Base-by-base conservation (phyloP, 2,888 invertebrate genomes). In the Ectropis crepuscularia region DNA sequence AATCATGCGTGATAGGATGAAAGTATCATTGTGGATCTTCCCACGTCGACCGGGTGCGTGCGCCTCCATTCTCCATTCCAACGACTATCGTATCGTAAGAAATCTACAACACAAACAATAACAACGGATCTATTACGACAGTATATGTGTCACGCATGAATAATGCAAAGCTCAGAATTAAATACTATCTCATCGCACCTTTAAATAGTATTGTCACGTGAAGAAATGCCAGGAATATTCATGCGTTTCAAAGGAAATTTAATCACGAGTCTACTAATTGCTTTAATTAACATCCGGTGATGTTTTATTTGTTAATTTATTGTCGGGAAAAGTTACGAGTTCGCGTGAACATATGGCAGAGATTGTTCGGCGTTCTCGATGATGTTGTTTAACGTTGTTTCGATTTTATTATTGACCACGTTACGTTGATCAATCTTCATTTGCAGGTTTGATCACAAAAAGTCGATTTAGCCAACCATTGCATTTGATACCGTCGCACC, bases 1-100 rank as follows among this genome's bases (percentile, higher is more conserved):
- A 87, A 90, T 90, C 88, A 90, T 84, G 86, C 87, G 84, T 88
- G 86, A 85, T 89, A 80, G 78, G 87, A 87, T 88, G 90, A 91
- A 90, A 89, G 88, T 87, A 82, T 85, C 82, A 86, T 84, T 85
- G 83, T 81, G 74, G 74, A 84, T 88, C 87, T 90, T 90, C 90
- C 85, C 89, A 88, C 87, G 79, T 75, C 80, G 83, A 81, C 81
- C 76, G 76, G 76, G 78, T 78, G 78, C 79, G 75, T 73, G 77
- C 74, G 73, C 74, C 59, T 72, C 77, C 77, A 85, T 84, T 86
- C 85, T 85, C 73, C 76, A 76, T 77, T 74, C 41, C 49, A 55
- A 37, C 46, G 72, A 78, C 77, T 46, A 72, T 76, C 76, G 73
- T 78, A 77, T 77, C 76, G 65, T 77, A 81, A 78, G 77, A 84